Conservation (phyloP, 2,888 invertebrate species). For the Drosophila borealis region DNA sequence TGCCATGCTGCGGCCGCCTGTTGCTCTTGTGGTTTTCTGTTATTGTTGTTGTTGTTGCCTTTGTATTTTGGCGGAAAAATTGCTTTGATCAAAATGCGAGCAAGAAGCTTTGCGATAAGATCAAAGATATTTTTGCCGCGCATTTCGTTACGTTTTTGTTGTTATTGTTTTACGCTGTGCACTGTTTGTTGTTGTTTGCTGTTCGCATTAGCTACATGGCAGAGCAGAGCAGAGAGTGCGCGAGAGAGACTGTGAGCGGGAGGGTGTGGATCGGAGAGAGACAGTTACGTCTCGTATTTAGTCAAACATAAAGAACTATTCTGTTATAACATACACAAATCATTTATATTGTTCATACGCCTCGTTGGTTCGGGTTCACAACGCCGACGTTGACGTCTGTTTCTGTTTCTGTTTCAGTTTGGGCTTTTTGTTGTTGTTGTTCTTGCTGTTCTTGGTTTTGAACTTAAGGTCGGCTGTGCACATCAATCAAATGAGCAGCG, state of each 20-base stretch:
- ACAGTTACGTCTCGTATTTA: slow-evolving; percentile 53
- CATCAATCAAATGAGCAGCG: slow-evolving; percentile 73
- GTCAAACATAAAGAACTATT: slow-evolving; percentile 64
- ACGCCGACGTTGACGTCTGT: slow-evolving; percentile 23
- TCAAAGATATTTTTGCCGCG: slow-evolving; percentile 85
- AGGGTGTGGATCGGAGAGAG: background rate
- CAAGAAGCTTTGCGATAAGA: slow-evolving; percentile 85
- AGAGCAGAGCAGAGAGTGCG: background rate
- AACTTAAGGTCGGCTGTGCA: slow-evolving; percentile 72
- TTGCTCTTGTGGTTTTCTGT: slow-evolving; percentile 58
- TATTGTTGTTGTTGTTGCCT: slow-evolving; percentile 58
- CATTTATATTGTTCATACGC: slow-evolving; percentile 73
- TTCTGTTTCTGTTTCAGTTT: slow-evolving; percentile 18
- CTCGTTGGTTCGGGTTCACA: slow-evolving; percentile 39
- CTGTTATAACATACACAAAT: slow-evolving; percentile 38
- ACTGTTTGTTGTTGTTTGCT: slow-evolving; percentile 49
- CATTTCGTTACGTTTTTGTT: slow-evolving; percentile 72
- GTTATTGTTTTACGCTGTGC: slow-evolving; percentile 42
- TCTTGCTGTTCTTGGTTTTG: slow-evolving; percentile 73
- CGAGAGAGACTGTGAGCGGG: slow-evolving; percentile 12
- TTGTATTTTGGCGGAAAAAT: slow-evolving; percentile 85
- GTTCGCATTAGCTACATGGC: slow-evolving; percentile 9
- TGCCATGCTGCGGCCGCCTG: slow-evolving; percentile 37
- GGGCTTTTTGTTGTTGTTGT: slow-evolving; percentile 14
- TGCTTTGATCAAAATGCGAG: slow-evolving; percentile 86